phyloP scores from a whole-genome alignment of 1,140 invertebrate genomes.

The Lepidotrigona ventralis region DNA sequence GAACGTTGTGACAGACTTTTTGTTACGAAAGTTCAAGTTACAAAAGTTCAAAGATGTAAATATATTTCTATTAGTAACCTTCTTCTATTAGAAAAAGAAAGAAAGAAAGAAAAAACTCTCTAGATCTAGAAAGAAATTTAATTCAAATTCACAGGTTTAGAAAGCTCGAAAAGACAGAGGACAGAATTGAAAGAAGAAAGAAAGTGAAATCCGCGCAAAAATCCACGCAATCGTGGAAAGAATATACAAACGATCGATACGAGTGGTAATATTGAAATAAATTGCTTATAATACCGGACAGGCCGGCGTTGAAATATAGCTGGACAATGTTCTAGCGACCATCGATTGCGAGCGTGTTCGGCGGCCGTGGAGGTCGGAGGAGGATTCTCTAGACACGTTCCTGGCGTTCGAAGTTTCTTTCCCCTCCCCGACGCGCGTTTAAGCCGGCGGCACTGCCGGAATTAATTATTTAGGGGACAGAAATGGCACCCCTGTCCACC shows the following conservation, averaged over 20 bases:
- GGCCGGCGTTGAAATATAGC: conserved; percentile 45
- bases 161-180: too few relatives aligned
- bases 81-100: too few relatives aligned
- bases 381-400: conserved; percentile 62
- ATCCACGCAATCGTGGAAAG: background rate
- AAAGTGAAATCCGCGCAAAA: background rate
- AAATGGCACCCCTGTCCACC: conserved; percentile 74
- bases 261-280: background rate
- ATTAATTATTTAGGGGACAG: conserved; percentile 80
- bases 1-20: too few relatives aligned
- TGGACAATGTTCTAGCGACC: conserved; percentile 26
- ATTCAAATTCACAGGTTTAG: too few relatives aligned
- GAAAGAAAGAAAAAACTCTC: too few relatives aligned
- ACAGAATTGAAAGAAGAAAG: too few relatives aligned
- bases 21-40: too few relatives aligned
- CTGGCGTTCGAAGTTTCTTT: conserved; percentile 55
- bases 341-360: conserved; percentile 48
- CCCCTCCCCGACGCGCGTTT: conserved; percentile 70
- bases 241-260: background rate
- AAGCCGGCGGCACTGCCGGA: conserved; percentile 76
- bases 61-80: too few relatives aligned
- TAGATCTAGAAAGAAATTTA: too few relatives aligned
- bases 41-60: too few relatives aligned
- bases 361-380: background rate
- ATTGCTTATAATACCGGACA: background rate